Evolutionary conservation across 1,140 invertebrate genomes (phyloP), one percentile per base, ranked within the genome.

Genomic region (Ptiloglossa arizonensis): DNA sequence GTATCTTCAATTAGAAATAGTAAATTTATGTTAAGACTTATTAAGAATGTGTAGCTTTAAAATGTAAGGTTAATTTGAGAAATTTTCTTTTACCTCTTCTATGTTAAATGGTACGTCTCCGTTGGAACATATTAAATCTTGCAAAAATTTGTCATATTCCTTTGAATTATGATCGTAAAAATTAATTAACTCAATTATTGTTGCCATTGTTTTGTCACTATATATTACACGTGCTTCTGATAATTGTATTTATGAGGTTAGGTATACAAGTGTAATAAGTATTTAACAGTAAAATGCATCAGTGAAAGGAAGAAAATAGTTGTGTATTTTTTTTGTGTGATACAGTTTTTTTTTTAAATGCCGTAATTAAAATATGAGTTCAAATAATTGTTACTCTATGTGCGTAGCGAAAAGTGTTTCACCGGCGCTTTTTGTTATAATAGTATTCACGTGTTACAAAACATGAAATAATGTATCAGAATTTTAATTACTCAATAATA

Each of bases 101-200:
- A 9, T 63, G 5, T 72, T 41, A 22, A 87, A 81, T 8, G 88
- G 88, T 29, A 88, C 64, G 60, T 89, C 88, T 11, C 71, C 69
- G 11, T 75, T 83, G 5, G 29, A 29, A 29, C 66, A 46, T 13
- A 89, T 54, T 27, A 88, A 78, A 50, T 85, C 62, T n/a, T 84
- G 56, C 11, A 89, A 48, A 32, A 87, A 79, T 27, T 56, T 59
- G 17, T 83, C 70, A 15, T 80, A 85, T 29, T 86, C 68, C 15
- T 82, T 77, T 11, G 59, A 56, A 60, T 75, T 60, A 17, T 79
- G 69, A 5, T 89, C 81, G 1, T 84, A 50, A n/a, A 63, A 87
- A 57, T 79, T 82, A 17, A 88, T 50, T 60, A 89, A 68, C 57
- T 83, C 68, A 13, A 63, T 46, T 63, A 83, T 56, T 64, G 82